Base-by-base conservation (phyloP, 2,888 invertebrate species). In the Epirrita christyi region DNA sequence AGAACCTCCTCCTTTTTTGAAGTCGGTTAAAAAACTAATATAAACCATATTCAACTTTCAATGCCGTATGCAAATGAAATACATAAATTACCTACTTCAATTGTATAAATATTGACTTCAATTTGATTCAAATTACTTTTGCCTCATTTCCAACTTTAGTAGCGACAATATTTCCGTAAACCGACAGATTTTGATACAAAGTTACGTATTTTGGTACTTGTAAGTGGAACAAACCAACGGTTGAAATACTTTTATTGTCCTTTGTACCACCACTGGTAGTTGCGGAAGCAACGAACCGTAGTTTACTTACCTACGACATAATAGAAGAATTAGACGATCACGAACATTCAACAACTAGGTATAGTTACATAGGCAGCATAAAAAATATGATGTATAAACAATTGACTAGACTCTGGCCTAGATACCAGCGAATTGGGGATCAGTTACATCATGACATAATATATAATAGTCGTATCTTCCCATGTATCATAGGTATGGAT, bases 241-340 rank as follows among this genome's bases (percentile, higher is more conserved):
- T 42, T 34, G 41, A n/a, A 11, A 41, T 37, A 29, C 8, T 45
- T 14, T 40, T 45, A 55, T 55, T 50, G 49, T 55, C 32, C n/a
- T 14, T 9, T 14, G 11, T 34, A 14, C 13, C 36, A n/a, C 21
- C 40, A 8, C 43, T 42, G 37, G 48, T 42, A 43, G 36, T 41
- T 4, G 13, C 21, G 28, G 37, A 55, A 38, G 47, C 59, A 43
- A 2, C 36, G 51, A 44, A 43, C 42, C 55, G 55, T 40, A 37
- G 3, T 28, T 59, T 55, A 48, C 7, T 55, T 55, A 46, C 46
- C 34, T n/a, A 21, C 21, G 21, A 21, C 21, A 21, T 59, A 38
- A 59, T 58, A 28, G 36, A 49, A 54, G 41, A n/a, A n/a, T 28
- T 21, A 49, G 37, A 49, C n/a, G 36, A 44, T 45, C 43, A 49